Percentiles rank a stretch among this genome's conserved stretches.
phyloP scores from a whole-genome alignment of 2,888 invertebrate genomes.

The Tanaodytes sp. region DNA sequence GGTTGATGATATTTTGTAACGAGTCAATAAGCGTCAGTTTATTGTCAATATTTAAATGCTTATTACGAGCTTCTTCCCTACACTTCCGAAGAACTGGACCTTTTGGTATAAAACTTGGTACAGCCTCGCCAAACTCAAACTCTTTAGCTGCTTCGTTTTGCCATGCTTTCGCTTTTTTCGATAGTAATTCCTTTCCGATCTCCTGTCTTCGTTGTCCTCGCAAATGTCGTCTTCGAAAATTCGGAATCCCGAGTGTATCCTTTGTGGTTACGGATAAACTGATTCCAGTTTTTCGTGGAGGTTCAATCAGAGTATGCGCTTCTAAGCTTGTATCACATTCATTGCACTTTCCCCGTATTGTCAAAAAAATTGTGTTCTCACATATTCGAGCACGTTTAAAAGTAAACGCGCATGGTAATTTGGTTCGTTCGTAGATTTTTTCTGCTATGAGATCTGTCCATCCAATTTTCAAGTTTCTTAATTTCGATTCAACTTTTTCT shows the following conservation, averaged over 20 bases:
- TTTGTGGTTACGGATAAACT: background rate
- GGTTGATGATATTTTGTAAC: conserved; percentile 17
- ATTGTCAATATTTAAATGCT: conserved; percentile 1
- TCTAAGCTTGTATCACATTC: background rate
- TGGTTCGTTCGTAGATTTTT: background rate
- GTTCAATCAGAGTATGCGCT: background rate
- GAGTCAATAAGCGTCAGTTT: background rate
- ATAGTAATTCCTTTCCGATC: conserved; percentile 4
- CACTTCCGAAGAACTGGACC: conserved; percentile 5
- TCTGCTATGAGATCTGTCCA: conserved; percentile 2
- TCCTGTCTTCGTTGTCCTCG: background rate
- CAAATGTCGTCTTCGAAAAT: conserved; percentile 10
- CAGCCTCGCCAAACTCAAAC: conserved; percentile 9
- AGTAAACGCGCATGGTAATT: conserved; percentile 5
- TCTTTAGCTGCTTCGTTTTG: background rate
- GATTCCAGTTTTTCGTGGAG: background rate
- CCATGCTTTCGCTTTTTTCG: background rate
- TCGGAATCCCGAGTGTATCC: background rate
- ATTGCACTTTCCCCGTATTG: background rate
- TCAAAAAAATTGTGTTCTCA: background rate
- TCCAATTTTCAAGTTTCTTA: background rate
- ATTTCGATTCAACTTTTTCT: background rate
- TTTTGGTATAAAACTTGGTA: background rate
- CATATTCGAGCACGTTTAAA: background rate
- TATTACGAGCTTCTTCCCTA: conserved; percentile 15